Evolutionary conservation across 2,113 vertebrate species (phyloP).

Genomic region (Andinoacara biseriatus): DNA sequence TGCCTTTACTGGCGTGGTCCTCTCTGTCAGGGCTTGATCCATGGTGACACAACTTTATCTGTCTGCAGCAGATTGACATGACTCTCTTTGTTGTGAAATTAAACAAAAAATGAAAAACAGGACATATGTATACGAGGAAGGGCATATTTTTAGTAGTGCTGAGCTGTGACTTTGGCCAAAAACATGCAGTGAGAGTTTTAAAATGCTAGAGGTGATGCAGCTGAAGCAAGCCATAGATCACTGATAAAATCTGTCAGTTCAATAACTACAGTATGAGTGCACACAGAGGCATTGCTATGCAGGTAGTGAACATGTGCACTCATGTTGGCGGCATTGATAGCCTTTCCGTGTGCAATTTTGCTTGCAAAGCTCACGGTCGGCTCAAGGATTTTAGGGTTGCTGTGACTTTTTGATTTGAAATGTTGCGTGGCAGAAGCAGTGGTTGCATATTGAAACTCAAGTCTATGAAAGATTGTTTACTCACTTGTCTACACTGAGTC

Average conservation of each 20-base stretch:
- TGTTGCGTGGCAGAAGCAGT: not conserved
- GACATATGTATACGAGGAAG: conserved; percentile 6
- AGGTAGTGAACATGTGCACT: not conserved
- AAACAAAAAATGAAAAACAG: conserved; percentile 7
- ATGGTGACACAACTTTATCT: conserved; percentile 52
- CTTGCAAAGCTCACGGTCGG: not conserved
- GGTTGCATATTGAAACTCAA: not conserved
- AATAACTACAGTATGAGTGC: not conserved
- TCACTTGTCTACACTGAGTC: not conserved
- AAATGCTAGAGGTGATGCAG: conserved; percentile 28
- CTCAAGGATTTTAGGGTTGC: not conserved
- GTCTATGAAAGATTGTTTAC: not conserved
- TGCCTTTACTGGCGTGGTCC: conserved; percentile 35
- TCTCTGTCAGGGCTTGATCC: conserved; percentile 36
- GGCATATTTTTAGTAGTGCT: conserved; percentile 34
- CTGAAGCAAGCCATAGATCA: conserved; percentile 41
- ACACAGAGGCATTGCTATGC: conserved; percentile 3
- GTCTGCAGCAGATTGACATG: conserved; percentile 41
- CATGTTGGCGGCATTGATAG: conserved; percentile 2
- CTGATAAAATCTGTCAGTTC: conserved; percentile 41
- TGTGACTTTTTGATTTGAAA: not conserved
- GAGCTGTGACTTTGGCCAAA: conserved; percentile 17
- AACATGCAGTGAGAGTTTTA: conserved; percentile 2
- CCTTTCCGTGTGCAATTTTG: not conserved
- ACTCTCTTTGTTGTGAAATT: conserved; percentile 44